Evolutionary conservation across 2,113 vertebrate genomes (phyloP).

Genomic region (Emberiza fucata): DNA sequence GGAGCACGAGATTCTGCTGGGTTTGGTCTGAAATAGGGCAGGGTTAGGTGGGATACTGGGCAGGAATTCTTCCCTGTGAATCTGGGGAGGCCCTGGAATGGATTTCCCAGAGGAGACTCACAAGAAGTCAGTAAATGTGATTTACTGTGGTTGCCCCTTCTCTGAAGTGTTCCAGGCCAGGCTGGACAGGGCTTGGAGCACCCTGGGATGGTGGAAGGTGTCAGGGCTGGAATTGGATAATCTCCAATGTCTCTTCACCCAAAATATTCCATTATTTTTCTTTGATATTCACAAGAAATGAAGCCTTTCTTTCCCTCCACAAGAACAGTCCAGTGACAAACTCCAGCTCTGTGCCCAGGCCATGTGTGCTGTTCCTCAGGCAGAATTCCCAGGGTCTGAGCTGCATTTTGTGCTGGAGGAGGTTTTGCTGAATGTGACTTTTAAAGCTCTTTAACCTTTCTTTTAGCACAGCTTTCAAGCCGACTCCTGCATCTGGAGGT

Average conservation of each 20-base stretch:
- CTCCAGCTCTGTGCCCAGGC: not conserved
- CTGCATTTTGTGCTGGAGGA: not conserved
- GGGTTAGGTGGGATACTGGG: not conserved
- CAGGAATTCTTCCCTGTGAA: not conserved
- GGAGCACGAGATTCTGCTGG: not conserved
- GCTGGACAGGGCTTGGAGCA: accelerated
- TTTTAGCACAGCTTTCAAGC: not conserved
- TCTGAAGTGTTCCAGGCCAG: not conserved
- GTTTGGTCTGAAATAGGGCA: not conserved
- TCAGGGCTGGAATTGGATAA: accelerated
- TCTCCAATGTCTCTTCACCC: not conserved
- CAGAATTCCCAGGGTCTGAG: not conserved
- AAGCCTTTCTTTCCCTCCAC: not conserved
- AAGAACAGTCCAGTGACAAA: not conserved
- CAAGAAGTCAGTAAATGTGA: not conserved
- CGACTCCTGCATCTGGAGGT: not conserved
- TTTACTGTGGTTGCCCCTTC: not conserved
- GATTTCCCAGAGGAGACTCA: not conserved
- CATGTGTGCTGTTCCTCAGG: accelerated
- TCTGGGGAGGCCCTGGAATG: not conserved
- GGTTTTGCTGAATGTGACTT: not conserved
- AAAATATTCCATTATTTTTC: not conserved
- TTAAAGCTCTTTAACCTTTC: not conserved
- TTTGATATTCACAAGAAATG: not conserved
- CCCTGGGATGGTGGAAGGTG: not conserved